Conservation (phyloP, 2,888 invertebrate genomes). For the Cheilosia soror region DNA sequence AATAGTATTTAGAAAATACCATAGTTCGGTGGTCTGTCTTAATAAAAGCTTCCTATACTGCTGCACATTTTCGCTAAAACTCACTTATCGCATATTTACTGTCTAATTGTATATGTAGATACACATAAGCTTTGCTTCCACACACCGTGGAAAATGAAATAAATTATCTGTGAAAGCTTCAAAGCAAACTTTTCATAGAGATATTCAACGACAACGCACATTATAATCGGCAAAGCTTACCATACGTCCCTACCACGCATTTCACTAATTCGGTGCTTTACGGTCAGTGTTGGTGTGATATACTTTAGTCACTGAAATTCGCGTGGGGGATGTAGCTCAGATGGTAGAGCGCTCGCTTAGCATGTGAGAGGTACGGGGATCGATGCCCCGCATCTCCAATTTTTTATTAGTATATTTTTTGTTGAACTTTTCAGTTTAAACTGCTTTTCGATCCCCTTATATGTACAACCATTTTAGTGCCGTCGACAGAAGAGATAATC, state of each 20-base stretch:
- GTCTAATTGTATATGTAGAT: too few relatives aligned
- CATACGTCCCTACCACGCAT: too few relatives aligned
- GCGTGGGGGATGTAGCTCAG: conserved; percentile 83
- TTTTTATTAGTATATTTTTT: not conserved
- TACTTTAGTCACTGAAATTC: not conserved
- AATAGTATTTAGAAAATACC: too few relatives aligned
- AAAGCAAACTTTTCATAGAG: too few relatives aligned
- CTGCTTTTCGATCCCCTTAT: not conserved
- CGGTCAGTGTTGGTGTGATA: conserved; percentile 8
- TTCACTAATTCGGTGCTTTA: not conserved
- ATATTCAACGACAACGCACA: too few relatives aligned
- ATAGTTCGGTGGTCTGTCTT: too few relatives aligned
- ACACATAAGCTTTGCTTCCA: too few relatives aligned
- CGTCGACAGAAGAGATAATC: conserved; percentile 46
- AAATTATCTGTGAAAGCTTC: too few relatives aligned
- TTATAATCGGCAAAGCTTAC: not conserved
- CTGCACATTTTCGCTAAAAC: too few relatives aligned
- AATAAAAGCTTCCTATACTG: too few relatives aligned
- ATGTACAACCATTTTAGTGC: conserved; percentile 1
- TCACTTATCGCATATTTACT: too few relatives aligned
- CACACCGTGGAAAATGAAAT: too few relatives aligned
- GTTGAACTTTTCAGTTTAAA: not conserved
- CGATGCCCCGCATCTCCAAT: conserved; percentile 84
- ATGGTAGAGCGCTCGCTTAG: conserved; percentile 84
- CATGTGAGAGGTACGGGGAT: conserved; percentile 84